These are phyloP conservation scores for Scomber japonicus DNA, from an alignment of 2,113 vertebrate species.

Conservation along the genomic window DNA sequence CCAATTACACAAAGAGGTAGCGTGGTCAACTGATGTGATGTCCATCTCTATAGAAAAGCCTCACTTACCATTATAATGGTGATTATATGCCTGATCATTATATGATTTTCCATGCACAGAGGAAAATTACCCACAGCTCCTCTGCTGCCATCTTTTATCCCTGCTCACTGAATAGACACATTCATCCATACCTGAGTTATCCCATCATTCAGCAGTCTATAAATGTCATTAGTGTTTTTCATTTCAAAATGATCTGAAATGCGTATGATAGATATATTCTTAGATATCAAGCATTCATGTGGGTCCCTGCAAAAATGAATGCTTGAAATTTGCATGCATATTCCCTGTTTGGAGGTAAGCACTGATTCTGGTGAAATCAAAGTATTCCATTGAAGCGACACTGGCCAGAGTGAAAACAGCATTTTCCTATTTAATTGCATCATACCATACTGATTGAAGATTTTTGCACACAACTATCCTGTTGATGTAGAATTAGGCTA, in stretches of 20 bases:
- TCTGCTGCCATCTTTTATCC: neutral
- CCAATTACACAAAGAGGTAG: too few species aligned
- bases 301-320: neutral
- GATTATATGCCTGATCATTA: slow-evolving; percentile 26
- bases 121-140: slow-evolving; percentile 11
- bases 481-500: too few species aligned
- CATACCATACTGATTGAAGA: too few species aligned
- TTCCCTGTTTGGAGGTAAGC: neutral
- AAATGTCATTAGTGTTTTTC: slow-evolving; percentile 6
- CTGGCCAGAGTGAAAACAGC: neutral
- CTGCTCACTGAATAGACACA: neutral
- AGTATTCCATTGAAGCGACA: neutral
- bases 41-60: slow-evolving; percentile 23
- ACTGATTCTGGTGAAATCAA: neutral
- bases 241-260: neutral
- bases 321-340: neutral
- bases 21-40: slow-evolving; percentile 10
- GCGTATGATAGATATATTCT: neutral
- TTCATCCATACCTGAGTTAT: slow-evolving; percentile 1
- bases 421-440: neutral
- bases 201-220: neutral
- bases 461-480: too few species aligned
- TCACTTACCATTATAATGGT: slow-evolving; percentile 20
- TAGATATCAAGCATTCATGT: neutral
- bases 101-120: slow-evolving; percentile 8